Conservation (phyloP, 2,113 vertebrate species). For the Lagopus muta region DNA sequence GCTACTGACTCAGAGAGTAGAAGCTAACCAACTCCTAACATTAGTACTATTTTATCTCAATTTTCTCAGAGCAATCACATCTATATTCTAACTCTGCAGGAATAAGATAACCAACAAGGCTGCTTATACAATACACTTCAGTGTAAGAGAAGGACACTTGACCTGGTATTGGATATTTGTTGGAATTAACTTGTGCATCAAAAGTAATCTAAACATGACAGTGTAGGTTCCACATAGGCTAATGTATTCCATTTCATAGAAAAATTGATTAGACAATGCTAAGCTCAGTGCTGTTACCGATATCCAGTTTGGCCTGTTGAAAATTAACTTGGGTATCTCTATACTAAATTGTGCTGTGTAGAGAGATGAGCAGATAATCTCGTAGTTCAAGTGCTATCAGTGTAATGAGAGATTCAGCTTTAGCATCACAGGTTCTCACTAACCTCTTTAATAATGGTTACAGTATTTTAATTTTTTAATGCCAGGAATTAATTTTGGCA, state of each 20-base stretch:
- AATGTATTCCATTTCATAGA: conserved; percentile 31
- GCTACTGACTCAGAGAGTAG: not conserved
- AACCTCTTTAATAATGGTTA: conserved; percentile 32
- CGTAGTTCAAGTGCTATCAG: not conserved
- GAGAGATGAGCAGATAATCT: conserved; percentile 25
- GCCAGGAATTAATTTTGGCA: conserved; percentile 18
- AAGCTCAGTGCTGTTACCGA: conserved; percentile 14
- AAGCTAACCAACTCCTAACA: not conserved
- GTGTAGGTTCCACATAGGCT: conserved; percentile 16
- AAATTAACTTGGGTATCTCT: conserved; percentile 42
- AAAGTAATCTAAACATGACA: conserved; percentile 33
- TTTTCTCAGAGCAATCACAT: not conserved
- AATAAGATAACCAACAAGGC: not conserved
- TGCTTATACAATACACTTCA: not conserved
- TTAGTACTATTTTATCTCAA: not conserved
- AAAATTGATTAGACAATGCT: conserved; percentile 25
- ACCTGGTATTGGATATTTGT: not conserved
- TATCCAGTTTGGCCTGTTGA: not conserved
- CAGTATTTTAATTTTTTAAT: conserved; percentile 21
- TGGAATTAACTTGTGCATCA: conserved; percentile 32
- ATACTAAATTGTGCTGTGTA: conserved; percentile 39
- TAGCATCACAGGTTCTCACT: conserved; percentile 32
- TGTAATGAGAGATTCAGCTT: conserved; percentile 38
- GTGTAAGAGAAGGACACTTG: not conserved
- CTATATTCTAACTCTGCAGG: not conserved